phyloP scores from a whole-genome alignment of 2,797 vertebrate genomes.

The Pangasius djambal region DNA sequence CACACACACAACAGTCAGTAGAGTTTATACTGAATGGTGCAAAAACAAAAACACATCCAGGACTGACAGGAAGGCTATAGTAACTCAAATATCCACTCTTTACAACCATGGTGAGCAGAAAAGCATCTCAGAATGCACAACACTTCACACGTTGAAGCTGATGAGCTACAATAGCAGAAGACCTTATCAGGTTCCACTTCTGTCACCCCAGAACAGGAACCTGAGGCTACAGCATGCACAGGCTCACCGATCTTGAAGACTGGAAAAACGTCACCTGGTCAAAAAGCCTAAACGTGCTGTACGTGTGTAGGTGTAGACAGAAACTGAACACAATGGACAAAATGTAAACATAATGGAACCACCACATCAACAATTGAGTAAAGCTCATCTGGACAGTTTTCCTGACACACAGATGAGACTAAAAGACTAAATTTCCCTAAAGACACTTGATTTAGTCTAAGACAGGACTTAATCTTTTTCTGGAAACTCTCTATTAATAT shows the following conservation, averaged over 20 bases:
- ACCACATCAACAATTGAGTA: neutral
- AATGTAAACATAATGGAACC: neutral
- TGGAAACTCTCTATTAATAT: neutral
- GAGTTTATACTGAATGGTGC: neutral
- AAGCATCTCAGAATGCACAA: neutral
- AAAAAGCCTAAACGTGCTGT: neutral
- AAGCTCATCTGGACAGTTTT: neutral
- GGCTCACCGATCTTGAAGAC: neutral
- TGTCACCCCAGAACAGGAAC: neutral
- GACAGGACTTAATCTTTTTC: neutral
- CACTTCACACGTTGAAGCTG: neutral
- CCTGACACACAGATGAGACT: neutral
- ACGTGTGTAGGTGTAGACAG: neutral
- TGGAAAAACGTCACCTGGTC: neutral
- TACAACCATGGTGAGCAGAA: neutral
- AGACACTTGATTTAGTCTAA: neutral
- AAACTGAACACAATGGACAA: constrained; percentile 9
- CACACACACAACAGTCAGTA: neutral
- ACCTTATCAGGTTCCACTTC: neutral
- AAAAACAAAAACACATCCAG: neutral
- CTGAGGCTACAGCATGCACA: neutral
- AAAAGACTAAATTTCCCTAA: neutral
- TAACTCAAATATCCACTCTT: neutral
- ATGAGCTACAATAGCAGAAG: neutral
- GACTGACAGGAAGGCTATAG: neutral